phyloP scores from a whole-genome alignment of 1,140 invertebrate genomes.

The Belonocnema kinseyi region DNA sequence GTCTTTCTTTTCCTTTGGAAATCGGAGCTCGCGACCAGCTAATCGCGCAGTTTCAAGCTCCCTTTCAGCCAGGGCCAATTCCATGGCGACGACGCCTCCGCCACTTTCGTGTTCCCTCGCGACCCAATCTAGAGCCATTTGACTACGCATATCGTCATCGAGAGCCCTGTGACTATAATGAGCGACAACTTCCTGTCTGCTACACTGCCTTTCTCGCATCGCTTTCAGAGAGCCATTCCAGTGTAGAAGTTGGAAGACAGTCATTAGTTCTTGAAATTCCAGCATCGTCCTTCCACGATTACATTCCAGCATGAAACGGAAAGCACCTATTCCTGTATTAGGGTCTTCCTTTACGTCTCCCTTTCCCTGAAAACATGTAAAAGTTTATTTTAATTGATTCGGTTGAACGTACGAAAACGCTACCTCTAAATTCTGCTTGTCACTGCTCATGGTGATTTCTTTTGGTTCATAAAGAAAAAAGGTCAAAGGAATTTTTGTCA shows the following conservation, averaged over 20 bases:
- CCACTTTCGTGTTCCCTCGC: slow-evolving; percentile 88
- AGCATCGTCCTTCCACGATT: slow-evolving; percentile 96
- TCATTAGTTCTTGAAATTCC: slow-evolving; percentile 98
- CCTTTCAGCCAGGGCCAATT: slow-evolving; percentile 88
- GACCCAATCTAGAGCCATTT: slow-evolving; percentile 98
- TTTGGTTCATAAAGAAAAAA: no score
- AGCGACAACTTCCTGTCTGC: slow-evolving; percentile 95
- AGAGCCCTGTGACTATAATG: slow-evolving; percentile 93
- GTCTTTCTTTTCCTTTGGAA: slow-evolving; percentile 97
- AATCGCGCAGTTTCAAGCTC: slow-evolving; percentile 93
- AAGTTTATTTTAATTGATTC: background rate
- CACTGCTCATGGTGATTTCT: no score
- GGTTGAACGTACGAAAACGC: background rate
- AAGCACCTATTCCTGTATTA: slow-evolving; percentile 92
- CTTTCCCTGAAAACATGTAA: slow-evolving; percentile 55
- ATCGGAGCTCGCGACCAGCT: slow-evolving; percentile 92
- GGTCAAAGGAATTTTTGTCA: background rate
- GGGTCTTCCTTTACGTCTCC: slow-evolving; percentile 85
- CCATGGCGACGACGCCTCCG: slow-evolving; percentile 86
- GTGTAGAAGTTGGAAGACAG: slow-evolving; percentile 95
- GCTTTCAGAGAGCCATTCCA: slow-evolving; percentile 97
- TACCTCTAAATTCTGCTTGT: background rate
- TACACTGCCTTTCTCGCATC: slow-evolving; percentile 94
- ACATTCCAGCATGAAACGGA: slow-evolving; percentile 95
- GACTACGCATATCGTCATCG: slow-evolving; percentile 96